phyloP scores from a whole-genome alignment of 1,140 invertebrate genomes.

The Drosophila nebulosa region DNA sequence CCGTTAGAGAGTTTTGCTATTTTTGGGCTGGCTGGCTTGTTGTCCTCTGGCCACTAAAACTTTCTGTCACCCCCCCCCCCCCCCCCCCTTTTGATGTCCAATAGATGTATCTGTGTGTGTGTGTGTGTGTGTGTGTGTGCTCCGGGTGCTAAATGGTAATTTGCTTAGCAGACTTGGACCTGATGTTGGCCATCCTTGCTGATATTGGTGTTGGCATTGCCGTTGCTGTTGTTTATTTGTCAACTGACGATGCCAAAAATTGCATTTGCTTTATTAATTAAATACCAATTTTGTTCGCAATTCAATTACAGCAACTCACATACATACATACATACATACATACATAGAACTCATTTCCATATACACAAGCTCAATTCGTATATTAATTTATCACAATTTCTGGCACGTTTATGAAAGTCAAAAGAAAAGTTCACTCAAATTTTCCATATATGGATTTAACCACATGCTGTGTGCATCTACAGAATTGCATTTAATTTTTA shows the following conservation, averaged over 20 bases:
- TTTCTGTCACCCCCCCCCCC: neutral
- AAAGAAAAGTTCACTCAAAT: neutral
- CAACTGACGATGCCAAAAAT: conserved; percentile 42
- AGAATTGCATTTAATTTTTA: too few relatives aligned
- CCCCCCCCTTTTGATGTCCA: neutral
- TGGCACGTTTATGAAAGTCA: neutral
- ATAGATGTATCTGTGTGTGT: neutral
- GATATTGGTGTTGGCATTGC: too few relatives aligned
- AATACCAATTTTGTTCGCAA: conserved; percentile 61
- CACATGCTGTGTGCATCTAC: neutral
- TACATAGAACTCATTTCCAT: neutral
- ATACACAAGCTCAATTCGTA: neutral
- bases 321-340: conserved; percentile 6
- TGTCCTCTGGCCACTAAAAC: conserved; percentile 2
- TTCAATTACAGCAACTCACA: conserved; percentile 60
- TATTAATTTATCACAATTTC: conserved; percentile 33
- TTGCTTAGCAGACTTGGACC: conserved; percentile 50
- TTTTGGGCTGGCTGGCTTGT: conserved; percentile 1
- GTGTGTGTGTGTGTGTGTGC: conserved; percentile 6
- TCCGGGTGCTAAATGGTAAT: conserved; percentile 54
- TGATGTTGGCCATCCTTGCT: conserved; percentile 20
- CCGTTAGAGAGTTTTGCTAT: conserved; percentile 36
- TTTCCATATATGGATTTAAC: too few relatives aligned
- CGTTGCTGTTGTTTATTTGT: neutral
- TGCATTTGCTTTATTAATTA: conserved; percentile 76